Percentiles rank a stretch among this genome's conserved stretches.
phyloP scores from a whole-genome alignment of 2,797 vertebrate genomes.

The Lepus townsendii region DNA sequence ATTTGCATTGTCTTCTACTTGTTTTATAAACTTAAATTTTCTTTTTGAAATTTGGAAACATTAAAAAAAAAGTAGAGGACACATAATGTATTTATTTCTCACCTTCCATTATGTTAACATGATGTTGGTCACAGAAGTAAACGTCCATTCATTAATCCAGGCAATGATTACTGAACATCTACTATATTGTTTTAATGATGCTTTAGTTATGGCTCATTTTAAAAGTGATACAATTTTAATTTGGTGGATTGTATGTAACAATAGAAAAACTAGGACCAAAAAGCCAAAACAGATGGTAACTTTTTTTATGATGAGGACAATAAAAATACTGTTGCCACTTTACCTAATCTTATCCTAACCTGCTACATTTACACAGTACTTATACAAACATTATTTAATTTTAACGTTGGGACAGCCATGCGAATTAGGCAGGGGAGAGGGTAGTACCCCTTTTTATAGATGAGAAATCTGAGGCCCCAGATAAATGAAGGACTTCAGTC shows the following conservation, averaged over 20 bases:
- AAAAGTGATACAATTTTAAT: constrained; percentile 42
- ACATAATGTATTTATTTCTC: background rate
- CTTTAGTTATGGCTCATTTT: background rate
- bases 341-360: background rate
- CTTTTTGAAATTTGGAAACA: constrained; percentile 31
- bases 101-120: background rate
- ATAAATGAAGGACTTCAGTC: background rate
- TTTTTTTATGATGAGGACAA: constrained; percentile 7
- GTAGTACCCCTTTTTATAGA: background rate
- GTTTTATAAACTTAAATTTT: constrained; percentile 53
- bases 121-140: background rate
- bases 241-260: constrained; percentile 21
- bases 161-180: background rate
- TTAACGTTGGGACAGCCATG: background rate
- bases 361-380: background rate
- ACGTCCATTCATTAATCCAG: background rate
- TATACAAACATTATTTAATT: background rate
- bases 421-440: background rate
- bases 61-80: background rate
- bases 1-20: background rate
- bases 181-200: background rate
- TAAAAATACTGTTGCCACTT: constrained; percentile 3
- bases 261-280: background rate
- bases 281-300: background rate
- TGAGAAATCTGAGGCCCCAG: background rate